Evolutionary conservation across 2,113 vertebrate genomes (phyloP).

Genomic region (Heteronetta atricapilla): DNA sequence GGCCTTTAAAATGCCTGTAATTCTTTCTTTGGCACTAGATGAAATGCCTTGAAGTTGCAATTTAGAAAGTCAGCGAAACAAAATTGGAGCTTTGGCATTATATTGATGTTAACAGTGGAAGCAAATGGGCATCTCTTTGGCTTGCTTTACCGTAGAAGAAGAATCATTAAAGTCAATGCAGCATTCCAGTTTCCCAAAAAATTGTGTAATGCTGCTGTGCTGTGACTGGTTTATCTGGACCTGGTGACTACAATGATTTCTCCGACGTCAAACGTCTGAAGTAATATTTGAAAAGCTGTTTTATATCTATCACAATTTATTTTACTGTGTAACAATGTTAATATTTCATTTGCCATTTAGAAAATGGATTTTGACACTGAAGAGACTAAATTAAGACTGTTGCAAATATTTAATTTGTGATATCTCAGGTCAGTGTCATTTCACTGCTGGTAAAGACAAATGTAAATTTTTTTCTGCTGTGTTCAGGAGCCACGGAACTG

Average conservation of each 20-base stretch:
- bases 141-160: neutral
- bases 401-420: constrained; percentile 27
- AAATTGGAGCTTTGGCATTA: neutral
- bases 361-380: constrained; percentile 33
- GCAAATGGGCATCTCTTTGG: neutral
- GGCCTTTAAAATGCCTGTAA: neutral
- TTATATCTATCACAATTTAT: constrained; percentile 14
- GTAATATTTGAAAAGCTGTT: constrained; percentile 18
- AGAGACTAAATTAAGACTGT: neutral
- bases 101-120: neutral
- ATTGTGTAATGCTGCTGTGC: neutral
- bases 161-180: neutral
- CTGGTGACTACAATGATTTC: neutral
- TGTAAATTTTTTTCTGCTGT: neutral
- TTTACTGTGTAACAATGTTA: constrained; percentile 15
- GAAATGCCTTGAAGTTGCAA: neutral
- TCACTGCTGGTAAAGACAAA: neutral
- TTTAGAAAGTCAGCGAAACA: neutral
- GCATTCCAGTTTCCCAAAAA: neutral
- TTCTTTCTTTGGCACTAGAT: neutral
- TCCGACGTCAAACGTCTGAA: constrained; percentile 11
- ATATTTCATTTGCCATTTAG: constrained; percentile 7
- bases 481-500: neutral
- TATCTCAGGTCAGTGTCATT: neutral
- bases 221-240: neutral